Conservation (phyloP, 2,888 invertebrate genomes). For the Heptascelio sp. region DNA sequence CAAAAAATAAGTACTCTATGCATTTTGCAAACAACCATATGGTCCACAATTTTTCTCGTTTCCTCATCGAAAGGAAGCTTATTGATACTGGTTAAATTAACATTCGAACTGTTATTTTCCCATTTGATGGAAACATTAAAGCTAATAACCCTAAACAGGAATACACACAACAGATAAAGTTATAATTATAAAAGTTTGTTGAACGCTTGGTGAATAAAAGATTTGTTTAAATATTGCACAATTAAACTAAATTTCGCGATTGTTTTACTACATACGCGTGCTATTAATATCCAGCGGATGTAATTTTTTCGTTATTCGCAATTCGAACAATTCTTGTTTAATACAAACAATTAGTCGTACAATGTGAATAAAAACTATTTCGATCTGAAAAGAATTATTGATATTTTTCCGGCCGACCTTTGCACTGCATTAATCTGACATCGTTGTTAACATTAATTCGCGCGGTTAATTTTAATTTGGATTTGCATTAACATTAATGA, state of each 20-base stretch:
- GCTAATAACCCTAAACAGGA: slow-evolving; percentile 11
- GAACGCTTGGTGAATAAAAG: background rate
- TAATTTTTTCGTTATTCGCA: too few species aligned
- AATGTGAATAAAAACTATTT: too few species aligned
- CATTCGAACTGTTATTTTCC: slow-evolving; percentile 32
- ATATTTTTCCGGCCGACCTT: too few species aligned
- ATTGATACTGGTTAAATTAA: slow-evolving; percentile 46
- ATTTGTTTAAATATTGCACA: slow-evolving; percentile 12
- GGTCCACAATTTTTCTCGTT: slow-evolving; percentile 27
- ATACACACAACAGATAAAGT: slow-evolving; percentile 18
- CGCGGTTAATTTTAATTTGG: too few species aligned
- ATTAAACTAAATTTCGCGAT: background rate
- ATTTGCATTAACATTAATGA: background rate
- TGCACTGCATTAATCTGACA: too few species aligned
- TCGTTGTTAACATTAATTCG: background rate
- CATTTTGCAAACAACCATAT: slow-evolving; percentile 13
- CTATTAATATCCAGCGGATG: background rate
- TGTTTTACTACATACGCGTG: background rate
- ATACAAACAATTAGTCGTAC: too few species aligned
- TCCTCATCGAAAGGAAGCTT: slow-evolving; percentile 14
- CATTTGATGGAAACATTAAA: background rate
- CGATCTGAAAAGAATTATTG: too few species aligned
- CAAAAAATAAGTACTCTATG: slow-evolving; percentile 9
- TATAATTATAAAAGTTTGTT: slow-evolving; percentile 41
- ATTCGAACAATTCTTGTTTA: too few species aligned